Evolutionary conservation across 1,140 invertebrate genomes (phyloP).

Genomic region (Chrysomallon squamiferum): DNA sequence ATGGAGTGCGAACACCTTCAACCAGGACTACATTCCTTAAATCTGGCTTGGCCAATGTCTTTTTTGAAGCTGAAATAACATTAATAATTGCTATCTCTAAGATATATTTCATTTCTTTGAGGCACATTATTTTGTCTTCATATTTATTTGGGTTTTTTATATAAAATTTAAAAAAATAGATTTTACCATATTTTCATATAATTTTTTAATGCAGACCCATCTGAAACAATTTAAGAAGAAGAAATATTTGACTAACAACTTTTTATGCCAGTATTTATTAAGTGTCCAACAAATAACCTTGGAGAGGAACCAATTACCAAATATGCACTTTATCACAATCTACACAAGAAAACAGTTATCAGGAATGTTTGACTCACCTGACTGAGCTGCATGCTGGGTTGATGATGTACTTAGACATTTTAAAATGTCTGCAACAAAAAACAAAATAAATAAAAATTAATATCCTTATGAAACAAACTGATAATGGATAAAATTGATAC

Average conservation of each 20-base stretch:
- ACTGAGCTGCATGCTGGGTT: constrained; percentile 12
- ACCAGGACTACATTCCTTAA: constrained; percentile 84
- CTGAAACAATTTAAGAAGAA: no score
- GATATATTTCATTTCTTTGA: neutral
- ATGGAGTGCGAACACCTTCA: constrained; percentile 96
- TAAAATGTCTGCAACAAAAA: constrained; percentile 22
- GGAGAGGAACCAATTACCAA: no score
- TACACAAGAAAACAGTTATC: no score
- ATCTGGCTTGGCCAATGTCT: constrained; percentile 33
- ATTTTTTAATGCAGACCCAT: no score
- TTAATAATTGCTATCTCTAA: no score
- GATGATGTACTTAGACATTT: constrained; percentile 29
- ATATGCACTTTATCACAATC: no score
- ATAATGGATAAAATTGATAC: no score
- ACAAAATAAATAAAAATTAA: neutral
- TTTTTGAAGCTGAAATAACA: constrained; percentile 15
- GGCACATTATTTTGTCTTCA: neutral
- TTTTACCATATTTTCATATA: no score
- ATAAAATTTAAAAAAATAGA: neutral
- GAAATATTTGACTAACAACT: no score
- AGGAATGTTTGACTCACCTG: constrained; percentile 9
- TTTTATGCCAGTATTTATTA: no score
- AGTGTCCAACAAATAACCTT: no score
- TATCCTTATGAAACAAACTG: neutral
- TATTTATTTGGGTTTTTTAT: neutral